Evolutionary conservation across 2,888 invertebrate genomes (phyloP).

Genomic region (Nomada goodeniana): DNA sequence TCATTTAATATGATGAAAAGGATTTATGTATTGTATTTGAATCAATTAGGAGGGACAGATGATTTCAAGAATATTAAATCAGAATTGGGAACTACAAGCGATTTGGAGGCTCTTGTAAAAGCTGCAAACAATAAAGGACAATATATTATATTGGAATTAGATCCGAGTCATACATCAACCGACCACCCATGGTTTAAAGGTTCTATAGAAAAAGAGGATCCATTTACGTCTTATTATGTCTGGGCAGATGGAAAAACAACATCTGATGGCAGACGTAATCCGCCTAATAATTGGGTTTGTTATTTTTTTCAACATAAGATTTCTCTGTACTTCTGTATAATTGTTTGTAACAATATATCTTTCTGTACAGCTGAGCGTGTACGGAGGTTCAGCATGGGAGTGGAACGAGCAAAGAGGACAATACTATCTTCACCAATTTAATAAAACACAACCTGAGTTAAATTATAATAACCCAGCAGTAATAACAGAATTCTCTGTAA

Average conservation of each 20-base stretch:
- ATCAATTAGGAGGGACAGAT: conserved; percentile 79
- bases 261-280: conserved; percentile 79
- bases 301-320: conserved; percentile 19
- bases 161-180: conserved; percentile 89
- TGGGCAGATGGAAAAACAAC: conserved; percentile 87
- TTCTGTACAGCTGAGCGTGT: conserved; percentile 83
- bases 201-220: conserved; percentile 86
- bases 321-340: not conserved
- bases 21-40: not conserved
- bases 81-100: conserved; percentile 84
- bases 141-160: conserved; percentile 90
- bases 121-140: conserved; percentile 86
- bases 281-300: conserved; percentile 91
- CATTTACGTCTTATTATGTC: conserved; percentile 91
- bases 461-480: conserved; percentile 91
- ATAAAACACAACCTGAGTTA: conserved; percentile 90
- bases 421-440: conserved; percentile 93
- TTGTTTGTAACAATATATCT: not conserved
- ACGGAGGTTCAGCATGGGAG: conserved; percentile 89
- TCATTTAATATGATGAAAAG: not conserved
- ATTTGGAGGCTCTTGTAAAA: conserved; percentile 84
- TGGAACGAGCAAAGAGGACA: conserved; percentile 87
- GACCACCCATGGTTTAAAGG: conserved; percentile 90
- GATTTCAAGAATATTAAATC: conserved; percentile 85
- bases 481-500: conserved; percentile 86